Base-by-base conservation (phyloP, 2,888 invertebrate species). In the Girardia tigrina region DNA sequence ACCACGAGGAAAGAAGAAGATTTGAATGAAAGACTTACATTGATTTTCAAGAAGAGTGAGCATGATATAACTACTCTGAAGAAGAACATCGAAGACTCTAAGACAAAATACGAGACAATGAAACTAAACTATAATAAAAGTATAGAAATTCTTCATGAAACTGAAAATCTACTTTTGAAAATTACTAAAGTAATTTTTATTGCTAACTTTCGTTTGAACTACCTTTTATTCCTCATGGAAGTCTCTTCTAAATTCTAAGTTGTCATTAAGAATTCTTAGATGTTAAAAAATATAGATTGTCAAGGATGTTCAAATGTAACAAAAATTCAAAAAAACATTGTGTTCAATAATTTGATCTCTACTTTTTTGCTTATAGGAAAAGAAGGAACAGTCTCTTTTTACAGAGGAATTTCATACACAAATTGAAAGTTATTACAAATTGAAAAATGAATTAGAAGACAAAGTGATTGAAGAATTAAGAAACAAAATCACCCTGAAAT, bases 11-110 rank as follows among this genome's bases (percentile, higher is more conserved):
- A 81, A 75, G 84, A 84, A 76, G 84, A 84, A 78, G 84, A 84
- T 76, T 80, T 81, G 78, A 84, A 84, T 78, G 84, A 84, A 79
- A 83, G 83, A 78, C 79, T 84, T 75, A 83, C 82, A n/a, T 77
- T 82, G 27, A 82, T 84, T 42, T 78, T 82, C 28, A 81, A 81
- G 78, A 83, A 83, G 77, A 82, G 82, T 0, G 83, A 84, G 77
- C 78, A 80, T 16, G 84, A 84, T 78, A 82, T 83, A 56, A 81
- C 82, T 71, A 80, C 80, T 1, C 80, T 72, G 28, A 82, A 80
- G 79, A 83, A 83, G 76, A 80, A 80, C 78, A 77, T 84, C 75
- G 78, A 77, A 4, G 80, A 79, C 75, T 81, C 81, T 77, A 80
- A 81, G 75, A 79, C 79, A 23, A 83, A 82, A 77, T 81, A 82